Evolutionary conservation across 1,140 invertebrate species (phyloP).

Genomic region (Zophobas morio): DNA sequence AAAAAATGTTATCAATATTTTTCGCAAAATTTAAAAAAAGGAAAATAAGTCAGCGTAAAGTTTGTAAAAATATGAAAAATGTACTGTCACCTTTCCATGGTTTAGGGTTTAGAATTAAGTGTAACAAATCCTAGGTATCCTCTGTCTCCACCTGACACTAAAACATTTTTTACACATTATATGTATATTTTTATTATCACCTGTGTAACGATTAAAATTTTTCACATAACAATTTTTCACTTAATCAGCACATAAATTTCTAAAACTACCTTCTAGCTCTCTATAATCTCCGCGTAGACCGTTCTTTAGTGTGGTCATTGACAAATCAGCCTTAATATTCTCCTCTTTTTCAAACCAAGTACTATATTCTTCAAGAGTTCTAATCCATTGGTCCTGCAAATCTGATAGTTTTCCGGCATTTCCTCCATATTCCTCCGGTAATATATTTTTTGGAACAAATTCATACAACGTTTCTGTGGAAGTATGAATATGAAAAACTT

Average conservation of each 20-base stretch:
- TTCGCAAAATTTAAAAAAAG: too few species aligned
- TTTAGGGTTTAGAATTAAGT: too few species aligned
- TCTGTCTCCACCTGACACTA: too few species aligned
- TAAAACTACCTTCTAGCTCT: conserved; percentile 68
- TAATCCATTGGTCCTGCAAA: conserved; percentile 71
- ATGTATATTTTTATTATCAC: too few species aligned
- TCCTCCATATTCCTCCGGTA: conserved; percentile 77
- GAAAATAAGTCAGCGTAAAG: too few species aligned
- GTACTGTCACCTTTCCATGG: too few species aligned
- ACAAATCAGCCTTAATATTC: conserved; percentile 68
- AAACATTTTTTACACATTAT: too few species aligned
- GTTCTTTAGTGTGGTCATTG: conserved; percentile 46
- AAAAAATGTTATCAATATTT: too few species aligned
- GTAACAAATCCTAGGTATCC: too few species aligned
- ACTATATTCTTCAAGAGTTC: conserved; percentile 64
- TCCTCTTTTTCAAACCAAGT: conserved; percentile 54
- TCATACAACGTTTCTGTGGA: conserved; percentile 73
- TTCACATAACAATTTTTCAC: too few species aligned
- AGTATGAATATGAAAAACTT: conserved; percentile 77
- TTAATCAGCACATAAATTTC: conserved; percentile 67
- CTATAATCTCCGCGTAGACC: conserved; percentile 34
- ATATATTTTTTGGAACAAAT: conserved; percentile 72
- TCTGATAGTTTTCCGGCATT: conserved; percentile 69
- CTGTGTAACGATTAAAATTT: too few species aligned
- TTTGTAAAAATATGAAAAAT: too few species aligned